Evolutionary conservation across 30 jellyfish, hydroid and myxozoan genomes (phyloP), one percentile per base, ranked within the genome.

Genomic region (Cassiopea andromeda): DNA sequence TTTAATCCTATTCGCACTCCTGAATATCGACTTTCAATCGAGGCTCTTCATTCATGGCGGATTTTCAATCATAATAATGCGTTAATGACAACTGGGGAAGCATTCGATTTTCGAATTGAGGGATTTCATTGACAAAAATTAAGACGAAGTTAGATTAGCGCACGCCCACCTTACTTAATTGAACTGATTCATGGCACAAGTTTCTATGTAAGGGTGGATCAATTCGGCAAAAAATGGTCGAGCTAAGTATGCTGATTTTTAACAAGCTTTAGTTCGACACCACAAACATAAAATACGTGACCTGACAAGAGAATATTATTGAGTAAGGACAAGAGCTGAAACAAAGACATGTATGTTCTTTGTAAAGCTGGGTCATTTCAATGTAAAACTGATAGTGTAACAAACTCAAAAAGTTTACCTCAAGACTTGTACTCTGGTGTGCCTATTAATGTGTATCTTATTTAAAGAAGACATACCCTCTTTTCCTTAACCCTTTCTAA

Each of bases 141-240:
- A 45, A 69, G 84, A 83, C 75, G 45, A 68, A 48, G 69, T 69
- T 69, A 83, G 91, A 0, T 64, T 44, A 59, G 91, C 69, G 61
- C 91, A 83, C 91, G 91, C 91, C 91, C 72, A 83, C 91, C 70
- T 60, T n/a, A 15, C 60, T 16, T 54, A 45, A 73, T 78, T 82
- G 76, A 82, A 78, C 79, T 60, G 50, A 38, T 67, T 61, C 66
- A 19, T 27, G 70, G 17, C 12, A 49, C 49, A 45, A 73, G 46
- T 82, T 83, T 50, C 70, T 17, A 13, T 2, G n/a, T 18, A 60
- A 60, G 49, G 75, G 49, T 77, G 49, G 86, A 77, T 77, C 86
- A 77, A 77, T 48, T 77, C 54, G 50, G 48, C 49, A 77, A 70
- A 9, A 70, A 70, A 70, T 49, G 69, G 74, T 60, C 72, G 48